These are phyloP conservation scores for Cyprinodon tularosa DNA, from an alignment of 2,113 vertebrate species.

Conservation along the genomic window DNA sequence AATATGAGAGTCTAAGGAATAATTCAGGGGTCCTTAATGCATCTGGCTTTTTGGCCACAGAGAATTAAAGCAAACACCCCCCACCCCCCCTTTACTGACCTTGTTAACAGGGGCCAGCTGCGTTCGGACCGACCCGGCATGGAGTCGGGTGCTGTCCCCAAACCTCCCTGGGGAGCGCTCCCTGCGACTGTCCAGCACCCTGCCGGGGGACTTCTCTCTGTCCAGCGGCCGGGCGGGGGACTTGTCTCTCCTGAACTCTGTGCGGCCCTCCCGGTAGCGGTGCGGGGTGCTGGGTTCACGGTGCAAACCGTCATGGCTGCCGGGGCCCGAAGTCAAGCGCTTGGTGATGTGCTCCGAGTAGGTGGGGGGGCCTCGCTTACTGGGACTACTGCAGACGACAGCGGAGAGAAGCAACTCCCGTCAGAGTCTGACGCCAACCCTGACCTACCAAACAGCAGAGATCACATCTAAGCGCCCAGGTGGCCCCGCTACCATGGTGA, in stretches of 20 bases:
- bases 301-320: slow-evolving; percentile 88
- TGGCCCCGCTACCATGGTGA: too few species aligned
- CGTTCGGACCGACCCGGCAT: slow-evolving; percentile 88
- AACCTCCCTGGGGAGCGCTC: slow-evolving; percentile 94
- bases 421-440: background rate
- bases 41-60: too few species aligned
- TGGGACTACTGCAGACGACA: slow-evolving; percentile 85
- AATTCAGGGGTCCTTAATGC: too few species aligned
- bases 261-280: slow-evolving; percentile 94
- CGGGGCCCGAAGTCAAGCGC: slow-evolving; percentile 89
- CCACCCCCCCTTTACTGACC: slow-evolving; percentile 69
- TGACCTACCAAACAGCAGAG: background rate
- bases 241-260: slow-evolving; percentile 95
- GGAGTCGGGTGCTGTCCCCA: slow-evolving; percentile 89
- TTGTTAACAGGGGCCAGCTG: slow-evolving; percentile 96
- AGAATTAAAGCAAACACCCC: too few species aligned
- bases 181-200: slow-evolving; percentile 91
- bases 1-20: too few species aligned
- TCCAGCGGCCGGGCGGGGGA: slow-evolving; percentile 94
- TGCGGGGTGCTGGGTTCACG: slow-evolving; percentile 97
- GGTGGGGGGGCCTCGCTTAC: slow-evolving; percentile 95
- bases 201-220: slow-evolving; percentile 93
- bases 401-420: background rate
- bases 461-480: too few species aligned
- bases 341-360: slow-evolving; percentile 99